Evolutionary conservation across 2,888 invertebrate species (phyloP), one percentile per base, ranked within the genome.

Genomic region (Pterostichus madidus): DNA sequence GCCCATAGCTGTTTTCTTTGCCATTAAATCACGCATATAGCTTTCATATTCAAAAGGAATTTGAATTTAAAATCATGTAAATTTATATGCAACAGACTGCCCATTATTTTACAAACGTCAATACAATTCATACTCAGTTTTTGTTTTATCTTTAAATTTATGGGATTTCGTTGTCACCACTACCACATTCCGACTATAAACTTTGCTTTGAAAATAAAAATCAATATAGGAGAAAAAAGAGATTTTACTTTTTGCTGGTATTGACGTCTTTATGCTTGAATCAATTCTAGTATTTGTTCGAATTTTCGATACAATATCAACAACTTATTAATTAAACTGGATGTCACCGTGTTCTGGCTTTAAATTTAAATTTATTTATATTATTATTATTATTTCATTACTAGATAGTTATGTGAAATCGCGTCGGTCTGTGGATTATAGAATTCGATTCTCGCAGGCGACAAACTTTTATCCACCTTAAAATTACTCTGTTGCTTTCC

Each of bases 31-130:
- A 71, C 68, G 68, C 68, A 46, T 71, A 64, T 64, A 71, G 68
- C 39, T 46, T 71, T 71, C 39, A 71, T 71, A 71, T 71, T 44
- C 68, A 15, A 17, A 44, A 44, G 46, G 44, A 71, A 71, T 71
- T 71, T 39, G 68, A 71, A 71, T 71, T 44, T 71, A 71, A 71
- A 71, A 71, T 71, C 44, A 71, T 71, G 68, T 71, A 71, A 71
- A 71, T 71, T 71, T 71, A 71, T 71, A 71, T 71, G 68, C 68
- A 71, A 71, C 68, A 71, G 68, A 71, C 68, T 71, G 68, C 68
- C 68, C 68, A 71, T 71, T 44, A 71, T 71, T 71, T 71, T 17
- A 17, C 44, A 44, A 71, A 71, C 68, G 68, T 71, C 68, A 71
- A 71, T 71, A 71, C 68, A 71, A 71, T 71, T 71, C 68, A 71